Base-by-base conservation (phyloP, 2,888 invertebrate species). In the Mayetiola destructor region DNA sequence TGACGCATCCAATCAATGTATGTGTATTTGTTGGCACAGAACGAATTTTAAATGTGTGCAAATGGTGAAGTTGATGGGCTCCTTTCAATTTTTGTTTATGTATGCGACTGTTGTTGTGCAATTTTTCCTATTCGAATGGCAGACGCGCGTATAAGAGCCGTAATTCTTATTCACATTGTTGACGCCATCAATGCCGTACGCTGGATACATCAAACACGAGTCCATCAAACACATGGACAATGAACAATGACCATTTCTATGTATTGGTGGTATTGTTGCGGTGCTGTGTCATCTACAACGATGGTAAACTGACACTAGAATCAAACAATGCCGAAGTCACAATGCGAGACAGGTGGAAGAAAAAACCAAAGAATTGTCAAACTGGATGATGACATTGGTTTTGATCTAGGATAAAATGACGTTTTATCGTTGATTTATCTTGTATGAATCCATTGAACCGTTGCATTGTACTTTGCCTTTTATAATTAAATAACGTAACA, bases 151-250 rank as follows among this genome's bases (percentile, higher is more conserved):
- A 42, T 42, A 23, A 12, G 42, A 42, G 23, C 21, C 42, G 42
- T 42, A 42, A 16, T 48, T 48, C 27, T 48, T 48, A n/a, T n/a
- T n/a, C n/a, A 23, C 48, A 48, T 48, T 48, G 48, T 48, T 48
- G 48, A 48, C 48, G 48, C 48, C 48, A 48, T 48, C 27, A 23
- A 27, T n/a, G 48, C 23, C 48, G 48, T 48, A 14, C 27, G 27
- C 48, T n/a, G n/a, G n/a, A n/a, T n/a, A n/a, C n/a, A n/a, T n/a
- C n/a, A n/a, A n/a, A 48, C 48, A 42, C 14, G 23, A 23, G 21
- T n/a, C n/a, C n/a, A 42, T 2, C 16, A 48, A n/a, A 48, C 27
- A 48, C n/a, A 48, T 27, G 27, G 2, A 42, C 14, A 5, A 9
- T 12, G 32, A 12, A 12, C 10, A 39, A n/a, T 27, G 5, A 27